Conservation (phyloP, 2,797 vertebrate genomes). For the Peromyscus eremicus region DNA sequence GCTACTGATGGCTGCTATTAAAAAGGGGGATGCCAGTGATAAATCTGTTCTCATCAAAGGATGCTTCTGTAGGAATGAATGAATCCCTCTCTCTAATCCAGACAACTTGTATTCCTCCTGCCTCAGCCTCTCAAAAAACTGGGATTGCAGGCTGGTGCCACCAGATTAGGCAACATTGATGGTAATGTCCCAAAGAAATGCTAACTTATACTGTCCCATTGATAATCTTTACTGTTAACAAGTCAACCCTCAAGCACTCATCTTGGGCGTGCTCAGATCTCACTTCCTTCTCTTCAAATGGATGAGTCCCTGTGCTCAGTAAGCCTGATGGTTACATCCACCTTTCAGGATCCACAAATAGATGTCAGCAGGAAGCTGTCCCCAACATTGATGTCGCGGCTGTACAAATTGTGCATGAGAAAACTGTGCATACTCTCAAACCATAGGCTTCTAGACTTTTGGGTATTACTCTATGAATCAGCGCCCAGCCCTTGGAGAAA, state of each 20-base stretch:
- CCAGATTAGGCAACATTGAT: not conserved
- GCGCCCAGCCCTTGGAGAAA: not conserved
- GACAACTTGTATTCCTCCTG: not conserved
- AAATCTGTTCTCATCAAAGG: not conserved
- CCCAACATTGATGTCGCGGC: not conserved
- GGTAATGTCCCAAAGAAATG: not conserved
- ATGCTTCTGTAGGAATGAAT: not conserved
- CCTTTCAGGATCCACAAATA: rapidly evolving
- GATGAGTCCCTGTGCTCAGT: not conserved
- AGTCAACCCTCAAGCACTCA: rapidly evolving
- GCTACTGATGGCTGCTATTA: not conserved
- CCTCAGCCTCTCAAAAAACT: not conserved
- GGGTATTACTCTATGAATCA: not conserved
- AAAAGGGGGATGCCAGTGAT: rapidly evolving
- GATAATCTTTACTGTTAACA: not conserved
- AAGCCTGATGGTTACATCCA: no score
- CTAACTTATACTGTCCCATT: not conserved
- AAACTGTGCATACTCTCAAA: rapidly evolving
- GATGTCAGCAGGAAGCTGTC: not conserved
- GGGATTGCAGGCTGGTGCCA: not conserved
- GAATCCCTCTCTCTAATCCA: not conserved
- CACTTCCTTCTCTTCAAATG: not conserved
- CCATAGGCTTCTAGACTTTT: not conserved
- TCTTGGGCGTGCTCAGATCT: not conserved
- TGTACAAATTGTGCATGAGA: not conserved